Conservation (phyloP, 2,113 vertebrate species). For the Zosterops borbonicus region DNA sequence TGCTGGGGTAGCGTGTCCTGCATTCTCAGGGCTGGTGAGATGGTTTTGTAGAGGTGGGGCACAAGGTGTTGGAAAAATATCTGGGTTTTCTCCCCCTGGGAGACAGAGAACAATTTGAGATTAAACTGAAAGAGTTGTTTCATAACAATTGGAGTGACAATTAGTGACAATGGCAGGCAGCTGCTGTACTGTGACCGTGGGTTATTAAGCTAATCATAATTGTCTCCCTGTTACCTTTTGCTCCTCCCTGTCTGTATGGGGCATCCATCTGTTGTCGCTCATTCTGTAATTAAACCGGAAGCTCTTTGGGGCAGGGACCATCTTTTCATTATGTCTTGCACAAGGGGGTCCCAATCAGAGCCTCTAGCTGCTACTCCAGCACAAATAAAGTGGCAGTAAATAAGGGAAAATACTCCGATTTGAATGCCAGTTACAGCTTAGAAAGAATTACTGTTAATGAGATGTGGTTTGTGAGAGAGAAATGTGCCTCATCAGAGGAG, state of each 20-base stretch:
- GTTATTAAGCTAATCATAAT: slow-evolving; percentile 69
- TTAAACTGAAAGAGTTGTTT: slow-evolving; percentile 22
- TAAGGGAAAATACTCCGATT: not conserved
- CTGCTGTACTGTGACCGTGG: slow-evolving; percentile 31
- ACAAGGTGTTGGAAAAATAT: not conserved
- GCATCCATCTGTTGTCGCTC: slow-evolving; percentile 64
- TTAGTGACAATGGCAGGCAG: slow-evolving; percentile 66
- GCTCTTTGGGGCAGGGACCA: slow-evolving; percentile 54
- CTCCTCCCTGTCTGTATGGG: slow-evolving; percentile 57
- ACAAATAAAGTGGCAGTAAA: slow-evolving; percentile 41
- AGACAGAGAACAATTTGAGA: not conserved
- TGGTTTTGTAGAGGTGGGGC: not conserved
- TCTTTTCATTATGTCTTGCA: slow-evolving; percentile 42
- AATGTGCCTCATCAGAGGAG: not conserved
- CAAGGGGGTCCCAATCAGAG: slow-evolving; percentile 36
- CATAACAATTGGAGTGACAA: slow-evolving; percentile 12
- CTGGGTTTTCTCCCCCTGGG: not conserved
- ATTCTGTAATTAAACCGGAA: slow-evolving; percentile 52
- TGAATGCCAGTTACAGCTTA: slow-evolving; percentile 23
- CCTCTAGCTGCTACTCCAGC: slow-evolving; percentile 18
- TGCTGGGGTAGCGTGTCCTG: fast-evolving
- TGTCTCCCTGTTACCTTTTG: slow-evolving; percentile 61
- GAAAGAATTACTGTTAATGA: not conserved
- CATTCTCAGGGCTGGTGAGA: not conserved
- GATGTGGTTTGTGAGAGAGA: not conserved